Evolutionary conservation across 2,888 invertebrate genomes (phyloP).

Genomic region (Rhingia campestris): DNA sequence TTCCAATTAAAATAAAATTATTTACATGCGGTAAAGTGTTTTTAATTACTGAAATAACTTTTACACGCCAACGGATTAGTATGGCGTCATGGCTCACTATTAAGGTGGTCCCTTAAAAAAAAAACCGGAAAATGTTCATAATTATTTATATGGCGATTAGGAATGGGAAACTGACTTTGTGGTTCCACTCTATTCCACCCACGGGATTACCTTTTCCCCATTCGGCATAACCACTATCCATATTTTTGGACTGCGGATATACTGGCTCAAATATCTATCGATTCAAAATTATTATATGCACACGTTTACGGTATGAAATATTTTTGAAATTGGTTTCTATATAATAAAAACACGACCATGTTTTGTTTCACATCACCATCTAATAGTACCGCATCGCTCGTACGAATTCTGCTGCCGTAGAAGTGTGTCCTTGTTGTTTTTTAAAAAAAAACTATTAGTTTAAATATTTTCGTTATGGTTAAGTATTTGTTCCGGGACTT

Average conservation of each 20-base stretch:
- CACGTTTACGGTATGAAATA: neutral
- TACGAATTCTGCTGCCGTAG: neutral
- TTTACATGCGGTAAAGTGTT: slow-evolving; percentile 6
- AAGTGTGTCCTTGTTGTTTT: neutral
- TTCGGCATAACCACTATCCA: neutral
- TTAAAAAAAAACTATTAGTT: slow-evolving; percentile 3
- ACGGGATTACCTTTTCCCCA: neutral
- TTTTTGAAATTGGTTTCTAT: neutral
- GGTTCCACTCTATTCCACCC: slow-evolving; percentile 2
- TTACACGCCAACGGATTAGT: slow-evolving; percentile 10
- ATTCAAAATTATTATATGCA: slow-evolving; percentile 5
- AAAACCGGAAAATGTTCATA: neutral
- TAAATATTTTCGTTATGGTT: slow-evolving; percentile 35
- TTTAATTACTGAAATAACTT: slow-evolving; percentile 17
- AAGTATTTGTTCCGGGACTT: slow-evolving; percentile 23
- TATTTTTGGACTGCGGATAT: neutral
- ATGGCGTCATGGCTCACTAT: neutral
- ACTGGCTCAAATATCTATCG: neutral
- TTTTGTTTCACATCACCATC: neutral
- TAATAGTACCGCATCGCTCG: neutral
- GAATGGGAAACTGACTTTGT: slow-evolving; percentile 3
- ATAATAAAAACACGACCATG: neutral
- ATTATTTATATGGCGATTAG: slow-evolving; percentile 4
- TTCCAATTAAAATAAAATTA: neutral
- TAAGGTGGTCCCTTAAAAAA: neutral